Conservation (phyloP, 2,888 invertebrate genomes). For the Diarsia dahlii region DNA sequence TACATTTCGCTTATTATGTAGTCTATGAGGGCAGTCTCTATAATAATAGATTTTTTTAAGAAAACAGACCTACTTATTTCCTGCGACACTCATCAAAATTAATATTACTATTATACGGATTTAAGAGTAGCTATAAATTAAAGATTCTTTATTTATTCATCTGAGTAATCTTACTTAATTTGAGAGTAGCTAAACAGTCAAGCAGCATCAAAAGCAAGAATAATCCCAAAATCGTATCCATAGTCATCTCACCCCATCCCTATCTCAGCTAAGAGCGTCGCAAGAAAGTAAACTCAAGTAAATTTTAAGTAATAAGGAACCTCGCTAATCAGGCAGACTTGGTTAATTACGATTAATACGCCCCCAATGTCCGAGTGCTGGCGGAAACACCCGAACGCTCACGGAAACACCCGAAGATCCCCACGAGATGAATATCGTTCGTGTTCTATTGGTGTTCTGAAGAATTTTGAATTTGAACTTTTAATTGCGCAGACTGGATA, state of each 20-base stretch:
- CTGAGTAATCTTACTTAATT: neutral
- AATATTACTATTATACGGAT: too few species aligned
- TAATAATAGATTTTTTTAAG: too few species aligned
- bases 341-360: conserved; percentile 84
- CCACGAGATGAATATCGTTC: conserved; percentile 59
- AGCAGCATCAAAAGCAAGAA: neutral
- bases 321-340: conserved; percentile 79
- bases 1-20: too few species aligned
- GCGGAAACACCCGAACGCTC: conserved; percentile 55
- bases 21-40: too few species aligned
- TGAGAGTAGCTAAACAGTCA: neutral
- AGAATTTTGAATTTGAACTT: conserved; percentile 60
- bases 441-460: conserved; percentile 55
- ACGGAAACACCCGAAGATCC: conserved; percentile 51
- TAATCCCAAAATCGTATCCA: conserved; percentile 66
- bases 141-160: too few species aligned
- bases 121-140: too few species aligned
- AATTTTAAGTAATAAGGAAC: conserved; percentile 87
- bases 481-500: conserved; percentile 46
- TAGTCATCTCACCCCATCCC: conserved; percentile 63
- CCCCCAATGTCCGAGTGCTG: conserved; percentile 68
- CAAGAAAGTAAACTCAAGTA: conserved; percentile 85
- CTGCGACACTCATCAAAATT: too few species aligned
- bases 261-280: conserved; percentile 75
- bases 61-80: too few species aligned